Evolutionary conservation across 2,888 invertebrate species (phyloP), one percentile per base, ranked within the genome.

Genomic region (Pandemis cinnamomeana): DNA sequence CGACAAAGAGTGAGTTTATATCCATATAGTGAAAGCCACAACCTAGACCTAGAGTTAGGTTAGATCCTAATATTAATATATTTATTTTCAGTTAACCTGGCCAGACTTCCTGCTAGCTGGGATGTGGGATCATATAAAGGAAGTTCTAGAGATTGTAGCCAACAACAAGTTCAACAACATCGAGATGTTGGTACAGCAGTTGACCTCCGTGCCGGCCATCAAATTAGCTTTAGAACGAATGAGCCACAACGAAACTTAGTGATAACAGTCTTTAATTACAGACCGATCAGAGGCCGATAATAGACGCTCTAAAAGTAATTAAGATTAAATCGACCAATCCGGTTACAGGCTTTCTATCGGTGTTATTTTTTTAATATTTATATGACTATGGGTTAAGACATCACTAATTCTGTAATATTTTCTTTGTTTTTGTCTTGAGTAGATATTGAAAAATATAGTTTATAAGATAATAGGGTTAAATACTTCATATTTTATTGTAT

Each of bases 81-180:
- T 68, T 71, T 41, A 7, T 67, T 83, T 83, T n/a, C 79, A 87
- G 87, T 73, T 87, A n/a, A 81, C 82, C 0, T 83, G 83, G 87
- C 87, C 80, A 0, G 87, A 87, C 61, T 87, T 87, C 71, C 68
- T 82, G 5, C 76, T 86, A 69, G 80, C 85, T 3, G 83, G 87
- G 5, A 67, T 82, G 76, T 78, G 82, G 6, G 86, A 82, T 67
- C 82, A 80, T 76, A 58, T 87, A n/a, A 85, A 83, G 73, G 41
- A 61, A 1, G 78, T 83, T 77, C 71, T 85, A 7, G 76, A 79
- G 44, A 81, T 82, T 44, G 51, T 15, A 11, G 36, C 62, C 3
- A 41, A 20, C 20, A 42, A 70, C 20, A 60, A 48, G 42, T 75
- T 67, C 46, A 13, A n/a, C 8, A 72, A 75, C 41, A 72, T 75